Evolutionary conservation across 2,888 invertebrate genomes (phyloP), one percentile per base, ranked within the genome.

Genomic region (Callosobruchus maculatus): DNA sequence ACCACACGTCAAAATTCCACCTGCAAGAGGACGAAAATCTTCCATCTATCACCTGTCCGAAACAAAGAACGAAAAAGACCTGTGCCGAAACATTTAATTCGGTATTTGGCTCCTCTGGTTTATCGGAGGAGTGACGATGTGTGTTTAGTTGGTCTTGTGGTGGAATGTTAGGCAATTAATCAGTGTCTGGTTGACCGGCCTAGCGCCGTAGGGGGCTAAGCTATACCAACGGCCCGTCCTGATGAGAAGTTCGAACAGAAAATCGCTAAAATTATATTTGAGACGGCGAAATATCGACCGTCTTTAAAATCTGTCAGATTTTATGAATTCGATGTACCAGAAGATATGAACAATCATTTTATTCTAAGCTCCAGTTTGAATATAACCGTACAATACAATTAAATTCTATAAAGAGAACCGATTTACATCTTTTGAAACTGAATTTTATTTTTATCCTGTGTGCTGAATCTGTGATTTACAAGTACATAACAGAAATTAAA

Each of bases 131-230:
- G 81, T 81, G 81, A 82, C 81, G 81, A 82, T 82, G 80, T 82
- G 82, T 81, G 80, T 82, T 82, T 82, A 82, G 81, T 77, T 77
- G 49, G 76, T 80, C 72, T 80, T 78, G 49, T 49, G 49, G 78
- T 78, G 84, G 84, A 84, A 84, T 84, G 83, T 80, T 78, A 79
- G 77, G 78, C 79, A 81, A 85, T 85, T 83, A 84, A 85, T 85
- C 85, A 84, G 78, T 78, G 84, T 83, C 85, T 84, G 76, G 83
- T 85, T 85, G 82, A 81, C 77, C 78, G 79, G 81, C 76, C 79
- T 74, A 76, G 78, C 73, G 71, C 79, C 68, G 21, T 76, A 73
- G 81, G 81, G 78, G 80, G 78, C 76, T 75, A 73, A 73, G 49
- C 49, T 49, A 49, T 18, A 49, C 49, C 49, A 18, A 18, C 49